Percentiles rank a stretch among this genome's conserved stretches.
Evolutionary conservation across 1,140 invertebrate genomes (phyloP).

Genomic region (Lasioglossum baleicum): DNA sequence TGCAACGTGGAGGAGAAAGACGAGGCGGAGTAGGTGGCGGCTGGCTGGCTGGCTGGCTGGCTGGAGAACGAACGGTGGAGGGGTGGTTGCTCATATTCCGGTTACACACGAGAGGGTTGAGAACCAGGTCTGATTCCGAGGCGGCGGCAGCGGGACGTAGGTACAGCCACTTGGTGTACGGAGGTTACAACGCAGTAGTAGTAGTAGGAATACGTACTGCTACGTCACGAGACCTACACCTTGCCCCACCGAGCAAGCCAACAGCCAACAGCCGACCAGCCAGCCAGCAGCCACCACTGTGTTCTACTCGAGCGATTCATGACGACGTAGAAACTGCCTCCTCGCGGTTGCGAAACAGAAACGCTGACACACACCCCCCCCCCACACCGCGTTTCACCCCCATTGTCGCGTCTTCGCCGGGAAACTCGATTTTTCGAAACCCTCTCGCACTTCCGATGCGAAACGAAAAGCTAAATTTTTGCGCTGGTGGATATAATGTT

Average conservation of each 20-base stretch:
- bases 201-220: constrained; percentile 65
- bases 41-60: constrained; percentile 61
- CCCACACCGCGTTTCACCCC: constrained; percentile 14
- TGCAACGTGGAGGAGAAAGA: constrained; percentile 64
- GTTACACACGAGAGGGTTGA: constrained; percentile 60
- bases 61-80: constrained; percentile 24
- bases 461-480: too few relatives aligned
- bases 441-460: too few relatives aligned
- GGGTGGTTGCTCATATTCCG: constrained; percentile 62
- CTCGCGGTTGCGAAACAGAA: constrained; percentile 30
- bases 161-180: constrained; percentile 7
- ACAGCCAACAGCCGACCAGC: constrained; percentile 10
- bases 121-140: constrained; percentile 51
- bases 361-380: constrained; percentile 36
- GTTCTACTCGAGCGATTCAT: constrained; percentile 63
- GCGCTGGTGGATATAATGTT: too few relatives aligned
- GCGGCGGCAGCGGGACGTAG: neutral
- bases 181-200: constrained; percentile 55
- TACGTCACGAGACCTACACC: constrained; percentile 62
- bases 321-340: constrained; percentile 55
- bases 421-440: too few relatives aligned
- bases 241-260: constrained; percentile 47
- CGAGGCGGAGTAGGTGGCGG: constrained; percentile 63
- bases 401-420: too few relatives aligned
- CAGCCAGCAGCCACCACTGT: constrained; percentile 29